phyloP scores from a whole-genome alignment of 1,140 invertebrate species.

The Agrypnia vestita region DNA sequence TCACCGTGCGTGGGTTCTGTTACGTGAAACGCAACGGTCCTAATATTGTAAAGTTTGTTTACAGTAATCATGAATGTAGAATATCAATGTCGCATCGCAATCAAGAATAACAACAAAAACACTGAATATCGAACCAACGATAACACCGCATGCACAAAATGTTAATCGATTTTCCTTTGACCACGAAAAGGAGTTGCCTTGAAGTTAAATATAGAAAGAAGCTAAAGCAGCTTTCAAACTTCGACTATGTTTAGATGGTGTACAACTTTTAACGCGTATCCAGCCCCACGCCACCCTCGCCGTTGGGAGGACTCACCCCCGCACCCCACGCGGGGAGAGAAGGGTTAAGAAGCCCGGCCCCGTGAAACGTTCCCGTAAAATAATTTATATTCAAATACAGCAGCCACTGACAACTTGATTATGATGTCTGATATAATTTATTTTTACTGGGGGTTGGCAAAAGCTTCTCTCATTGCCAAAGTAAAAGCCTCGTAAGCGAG shows the following conservation, averaged over 20 bases:
- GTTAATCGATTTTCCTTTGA: slow-evolving; percentile 20
- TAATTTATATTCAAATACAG: slow-evolving; percentile 62
- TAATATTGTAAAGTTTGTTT: too few species aligned
- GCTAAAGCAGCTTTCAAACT: slow-evolving; percentile 31
- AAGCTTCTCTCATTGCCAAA: slow-evolving; percentile 44
- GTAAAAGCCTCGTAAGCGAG: slow-evolving; percentile 40
- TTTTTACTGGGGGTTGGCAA: slow-evolving; percentile 57
- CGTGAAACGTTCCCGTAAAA: slow-evolving; percentile 56
- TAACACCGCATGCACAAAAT: too few species aligned
- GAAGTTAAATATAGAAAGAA: slow-evolving; percentile 40
- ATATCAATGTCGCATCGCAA: too few species aligned
- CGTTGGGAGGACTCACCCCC: neutral
- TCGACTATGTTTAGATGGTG: slow-evolving; percentile 41
- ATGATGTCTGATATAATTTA: slow-evolving; percentile 62
- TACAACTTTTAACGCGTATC: slow-evolving; percentile 40
- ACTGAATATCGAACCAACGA: too few species aligned
- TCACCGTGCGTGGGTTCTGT: too few species aligned
- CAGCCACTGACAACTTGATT: slow-evolving; percentile 62
- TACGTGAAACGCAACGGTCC: too few species aligned
- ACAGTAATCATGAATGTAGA: too few species aligned
- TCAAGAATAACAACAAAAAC: too few species aligned
- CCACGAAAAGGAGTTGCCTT: slow-evolving; percentile 35
- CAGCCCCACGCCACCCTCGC: neutral
- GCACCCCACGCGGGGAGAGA: slow-evolving; percentile 19
- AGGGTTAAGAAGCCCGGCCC: slow-evolving; percentile 59